Evolutionary conservation across 2,113 vertebrate species (phyloP).

Genomic region (Corythaeola cristata): DNA sequence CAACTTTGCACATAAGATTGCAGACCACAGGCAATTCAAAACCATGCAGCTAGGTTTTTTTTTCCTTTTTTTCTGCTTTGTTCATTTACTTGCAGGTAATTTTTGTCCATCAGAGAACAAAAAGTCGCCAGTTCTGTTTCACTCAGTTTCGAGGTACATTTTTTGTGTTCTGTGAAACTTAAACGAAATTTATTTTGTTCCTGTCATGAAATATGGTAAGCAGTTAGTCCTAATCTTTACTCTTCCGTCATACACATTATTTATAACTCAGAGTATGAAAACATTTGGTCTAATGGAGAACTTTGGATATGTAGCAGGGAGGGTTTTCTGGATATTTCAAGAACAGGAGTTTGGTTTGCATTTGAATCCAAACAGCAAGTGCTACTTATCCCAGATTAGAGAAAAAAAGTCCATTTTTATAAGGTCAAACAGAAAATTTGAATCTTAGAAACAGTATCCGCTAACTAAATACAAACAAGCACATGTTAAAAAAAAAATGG

Average conservation of each 20-base stretch:
- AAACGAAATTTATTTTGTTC: background rate
- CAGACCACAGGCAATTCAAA: background rate
- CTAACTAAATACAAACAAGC: background rate
- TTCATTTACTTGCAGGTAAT: background rate
- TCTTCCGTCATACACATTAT: background rate
- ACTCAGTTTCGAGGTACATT: background rate
- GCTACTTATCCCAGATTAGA: background rate
- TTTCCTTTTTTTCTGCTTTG: background rate
- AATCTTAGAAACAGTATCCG: background rate
- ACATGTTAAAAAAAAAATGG: background rate
- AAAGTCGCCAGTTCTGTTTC: background rate
- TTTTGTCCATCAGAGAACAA: background rate
- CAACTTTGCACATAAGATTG: background rate
- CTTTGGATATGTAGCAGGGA: background rate
- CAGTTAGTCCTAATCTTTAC: background rate
- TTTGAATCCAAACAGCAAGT: background rate
- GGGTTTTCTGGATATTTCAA: background rate
- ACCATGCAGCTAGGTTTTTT: background rate
- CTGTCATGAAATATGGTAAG: background rate
- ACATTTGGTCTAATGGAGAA: background rate
- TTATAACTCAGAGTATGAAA: background rate
- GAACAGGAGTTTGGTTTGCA: background rate
- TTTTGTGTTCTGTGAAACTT: background rate
- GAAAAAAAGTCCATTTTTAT: background rate
- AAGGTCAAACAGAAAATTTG: background rate